Evolutionary conservation across 1,140 invertebrate genomes (phyloP).

Genomic region (Bombus sibiricus): DNA sequence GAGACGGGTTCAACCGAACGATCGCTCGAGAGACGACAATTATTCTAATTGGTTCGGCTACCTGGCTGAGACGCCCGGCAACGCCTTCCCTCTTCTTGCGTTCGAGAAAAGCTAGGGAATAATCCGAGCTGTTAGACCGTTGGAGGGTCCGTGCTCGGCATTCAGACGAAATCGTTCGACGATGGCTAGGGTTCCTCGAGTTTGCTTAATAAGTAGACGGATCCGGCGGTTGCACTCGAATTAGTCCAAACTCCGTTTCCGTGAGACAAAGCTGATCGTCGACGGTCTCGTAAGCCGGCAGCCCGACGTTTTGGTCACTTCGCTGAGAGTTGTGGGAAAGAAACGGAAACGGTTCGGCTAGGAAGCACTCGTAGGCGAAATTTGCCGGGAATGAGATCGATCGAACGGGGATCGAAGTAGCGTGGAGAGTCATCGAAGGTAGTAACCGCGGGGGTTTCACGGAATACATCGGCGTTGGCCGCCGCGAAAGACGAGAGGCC

Average conservation of each 20-base stretch:
- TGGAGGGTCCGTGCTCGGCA: background rate
- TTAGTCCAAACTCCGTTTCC: background rate
- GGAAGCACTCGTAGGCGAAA: too few relatives aligned
- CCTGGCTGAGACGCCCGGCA: background rate
- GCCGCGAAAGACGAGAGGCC: constrained; percentile 9
- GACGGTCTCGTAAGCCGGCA: background rate
- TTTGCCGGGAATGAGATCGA: background rate
- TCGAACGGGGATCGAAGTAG: constrained; percentile 30
- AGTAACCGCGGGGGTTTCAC: constrained; percentile 26
- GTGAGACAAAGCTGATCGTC: background rate
- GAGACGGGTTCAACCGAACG: background rate
- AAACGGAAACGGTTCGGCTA: background rate
- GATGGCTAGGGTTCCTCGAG: background rate
- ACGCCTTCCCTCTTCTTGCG: constrained; percentile 1
- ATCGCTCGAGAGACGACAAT: constrained; percentile 1
- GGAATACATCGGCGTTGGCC: constrained; percentile 5
- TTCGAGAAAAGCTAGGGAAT: background rate
- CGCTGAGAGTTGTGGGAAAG: constrained; percentile 39
- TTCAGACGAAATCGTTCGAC: background rate
- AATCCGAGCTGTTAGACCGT: background rate
- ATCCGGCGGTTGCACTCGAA: background rate
- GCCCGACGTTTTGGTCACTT: background rate
- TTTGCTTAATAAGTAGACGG: constrained; percentile 2
- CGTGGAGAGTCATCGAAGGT: constrained; percentile 24
- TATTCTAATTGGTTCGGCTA: constrained; percentile 25